phyloP scores from a whole-genome alignment of 2,888 invertebrate genomes.

The Temnothorax ravouxi region DNA sequence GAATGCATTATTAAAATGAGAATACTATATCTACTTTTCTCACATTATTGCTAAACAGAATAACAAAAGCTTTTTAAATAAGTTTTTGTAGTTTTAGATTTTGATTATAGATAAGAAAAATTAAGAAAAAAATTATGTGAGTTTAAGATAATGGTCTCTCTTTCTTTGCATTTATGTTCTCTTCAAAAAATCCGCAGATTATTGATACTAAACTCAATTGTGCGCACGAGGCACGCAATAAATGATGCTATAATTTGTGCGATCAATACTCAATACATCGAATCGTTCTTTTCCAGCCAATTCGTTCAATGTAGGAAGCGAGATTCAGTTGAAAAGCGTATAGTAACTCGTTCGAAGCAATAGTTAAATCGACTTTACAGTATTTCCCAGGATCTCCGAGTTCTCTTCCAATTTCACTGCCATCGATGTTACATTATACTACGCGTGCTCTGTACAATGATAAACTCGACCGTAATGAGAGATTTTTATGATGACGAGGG shows the following conservation, averaged over 20 bases:
- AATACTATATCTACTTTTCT: not conserved
- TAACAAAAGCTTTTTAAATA: not conserved
- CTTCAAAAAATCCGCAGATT: not conserved
- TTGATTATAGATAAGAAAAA: not conserved
- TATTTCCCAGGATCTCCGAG: constrained; percentile 46
- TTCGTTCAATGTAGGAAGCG: constrained; percentile 33
- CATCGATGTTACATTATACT: constrained; percentile 29
- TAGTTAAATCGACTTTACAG: constrained; percentile 75
- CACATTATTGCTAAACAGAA: not conserved
- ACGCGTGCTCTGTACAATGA: constrained; percentile 60
- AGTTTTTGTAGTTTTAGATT: not conserved
- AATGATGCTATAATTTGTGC: constrained; percentile 42
- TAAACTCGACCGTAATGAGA: constrained; percentile 78
- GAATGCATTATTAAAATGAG: too few relatives aligned
- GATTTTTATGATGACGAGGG: constrained; percentile 78
- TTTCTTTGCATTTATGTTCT: not conserved
- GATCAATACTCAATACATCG: constrained; percentile 12
- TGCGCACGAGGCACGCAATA: not conserved
- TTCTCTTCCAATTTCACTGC: constrained; percentile 25
- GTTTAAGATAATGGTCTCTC: not conserved
- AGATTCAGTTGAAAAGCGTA: constrained; percentile 43
- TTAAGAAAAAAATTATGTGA: too few relatives aligned
- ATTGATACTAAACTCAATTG: constrained; percentile 10
- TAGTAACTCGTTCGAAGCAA: constrained; percentile 58
- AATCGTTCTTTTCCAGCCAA: constrained; percentile 33